These are phyloP conservation scores for Linnaemya vulpina DNA, from an alignment of 2,888 invertebrate genomes.

Conservation along the genomic window DNA sequence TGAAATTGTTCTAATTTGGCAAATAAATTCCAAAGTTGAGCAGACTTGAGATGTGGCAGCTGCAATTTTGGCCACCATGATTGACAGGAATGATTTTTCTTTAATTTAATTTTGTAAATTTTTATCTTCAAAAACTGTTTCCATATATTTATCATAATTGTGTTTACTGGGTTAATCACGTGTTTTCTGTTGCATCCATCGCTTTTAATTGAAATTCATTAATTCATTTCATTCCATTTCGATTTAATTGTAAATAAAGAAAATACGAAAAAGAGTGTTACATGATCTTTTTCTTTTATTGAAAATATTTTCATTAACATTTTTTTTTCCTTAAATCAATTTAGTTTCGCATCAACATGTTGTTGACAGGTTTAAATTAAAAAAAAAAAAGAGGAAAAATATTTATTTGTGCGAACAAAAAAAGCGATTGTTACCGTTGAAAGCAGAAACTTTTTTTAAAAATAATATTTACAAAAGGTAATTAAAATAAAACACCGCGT, in stretches of 20 bases:
- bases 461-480: not conserved
- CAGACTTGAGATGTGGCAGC: not conserved
- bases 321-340: conserved; percentile 33
- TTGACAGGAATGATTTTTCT: not conserved
- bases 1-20: not conserved
- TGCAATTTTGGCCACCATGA: no score
- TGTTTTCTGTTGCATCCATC: conserved; percentile 25
- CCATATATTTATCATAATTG: not conserved
- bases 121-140: not conserved
- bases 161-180: conserved; percentile 47
- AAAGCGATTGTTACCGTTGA: conserved; percentile 32
- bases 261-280: not conserved
- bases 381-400: no score
- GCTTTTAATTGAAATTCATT: conserved; percentile 56
- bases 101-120: not conserved
- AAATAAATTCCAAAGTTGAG: not conserved
- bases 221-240: conserved; percentile 35
- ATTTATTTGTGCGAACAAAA: not conserved
- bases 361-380: conserved; percentile 11
- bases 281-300: conserved; percentile 19
- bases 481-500: not conserved
- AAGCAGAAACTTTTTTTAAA: conserved; percentile 3
- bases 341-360: conserved; percentile 30
- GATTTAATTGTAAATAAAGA: conserved; percentile 15
- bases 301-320: conserved; percentile 10